Conservation (phyloP, 2,888 invertebrate species). For the Bugula neritina region DNA sequence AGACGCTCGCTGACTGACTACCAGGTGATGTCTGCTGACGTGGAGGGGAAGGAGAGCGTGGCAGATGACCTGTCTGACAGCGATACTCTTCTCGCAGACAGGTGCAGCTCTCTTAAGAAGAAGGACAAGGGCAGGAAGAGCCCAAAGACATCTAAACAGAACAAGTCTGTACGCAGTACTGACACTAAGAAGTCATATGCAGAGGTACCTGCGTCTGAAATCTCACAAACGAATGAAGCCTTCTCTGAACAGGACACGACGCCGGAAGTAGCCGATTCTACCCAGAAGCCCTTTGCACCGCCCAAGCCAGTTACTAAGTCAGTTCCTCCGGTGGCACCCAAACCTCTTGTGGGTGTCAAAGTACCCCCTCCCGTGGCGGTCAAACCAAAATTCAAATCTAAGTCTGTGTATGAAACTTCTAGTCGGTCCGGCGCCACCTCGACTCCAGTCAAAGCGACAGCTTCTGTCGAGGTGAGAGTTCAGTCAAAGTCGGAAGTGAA, state of each 20-base stretch:
- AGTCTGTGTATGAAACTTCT: background rate
- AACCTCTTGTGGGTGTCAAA: background rate
- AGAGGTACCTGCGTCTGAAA: background rate
- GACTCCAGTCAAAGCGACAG: background rate
- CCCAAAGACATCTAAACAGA: background rate
- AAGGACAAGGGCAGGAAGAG: slow-evolving; percentile 19
- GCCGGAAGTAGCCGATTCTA: background rate
- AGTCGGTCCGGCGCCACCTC: background rate
- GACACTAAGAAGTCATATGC: background rate
- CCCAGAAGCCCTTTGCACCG: background rate
- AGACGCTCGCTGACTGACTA: slow-evolving; percentile 23
- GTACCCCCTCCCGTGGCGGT: slow-evolving; percentile 7
- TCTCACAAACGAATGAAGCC: slow-evolving; percentile 24
- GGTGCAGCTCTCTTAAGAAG: background rate
- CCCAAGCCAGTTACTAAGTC: background rate
- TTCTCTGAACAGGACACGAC: slow-evolving; percentile 16
- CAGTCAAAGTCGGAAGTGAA: background rate
- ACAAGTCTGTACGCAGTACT: background rate
- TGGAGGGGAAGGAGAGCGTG: background rate
- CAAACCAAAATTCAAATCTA: slow-evolving; percentile 4
- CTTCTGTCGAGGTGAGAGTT: background rate
- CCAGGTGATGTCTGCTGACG: background rate
- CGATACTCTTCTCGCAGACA: slow-evolving; percentile 11
- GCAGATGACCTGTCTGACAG: slow-evolving; percentile 8
- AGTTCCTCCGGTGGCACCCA: background rate